phyloP scores from a whole-genome alignment of 2,888 invertebrate species.

The Phengaris arion region DNA sequence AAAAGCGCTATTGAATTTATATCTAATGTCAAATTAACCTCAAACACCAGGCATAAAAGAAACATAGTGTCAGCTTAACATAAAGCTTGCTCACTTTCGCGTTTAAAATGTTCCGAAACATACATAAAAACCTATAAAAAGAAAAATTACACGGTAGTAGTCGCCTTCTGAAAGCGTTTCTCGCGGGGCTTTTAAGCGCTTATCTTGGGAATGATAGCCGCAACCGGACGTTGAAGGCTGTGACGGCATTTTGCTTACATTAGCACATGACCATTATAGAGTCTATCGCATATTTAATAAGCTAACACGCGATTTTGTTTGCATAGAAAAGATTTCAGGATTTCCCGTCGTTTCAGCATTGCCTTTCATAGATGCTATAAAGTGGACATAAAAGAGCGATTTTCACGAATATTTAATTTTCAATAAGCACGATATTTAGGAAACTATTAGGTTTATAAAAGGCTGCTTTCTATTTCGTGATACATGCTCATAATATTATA shows the following conservation, averaged over 20 bases:
- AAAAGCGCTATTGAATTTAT: too few species aligned
- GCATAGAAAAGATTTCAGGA: conserved; percentile 10
- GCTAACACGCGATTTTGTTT: conserved; percentile 20
- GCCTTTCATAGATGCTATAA: neutral
- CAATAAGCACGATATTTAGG: neutral
- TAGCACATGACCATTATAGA: conserved; percentile 65
- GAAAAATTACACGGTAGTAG: conserved; percentile 68
- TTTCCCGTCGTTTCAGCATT: neutral
- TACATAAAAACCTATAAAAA: conserved; percentile 44
- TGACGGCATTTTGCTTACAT: conserved; percentile 78
- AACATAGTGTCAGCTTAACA: neutral
- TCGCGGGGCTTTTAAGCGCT: conserved; percentile 77
- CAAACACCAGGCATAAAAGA: neutral
- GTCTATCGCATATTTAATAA: conserved; percentile 29
- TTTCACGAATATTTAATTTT: neutral
- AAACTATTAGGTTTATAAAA: neutral
- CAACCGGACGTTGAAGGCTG: conserved; percentile 74
- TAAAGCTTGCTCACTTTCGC: neutral
- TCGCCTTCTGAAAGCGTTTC: conserved; percentile 72
- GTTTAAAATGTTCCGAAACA: conserved; percentile 32
- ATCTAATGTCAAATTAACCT: too few species aligned
- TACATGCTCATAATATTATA: neutral
- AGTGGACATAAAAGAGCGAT: neutral
- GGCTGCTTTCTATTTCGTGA: neutral
- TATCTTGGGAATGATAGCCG: conserved; percentile 78